A percentile compares a stretch with the other conserved stretches of the same genome.
Evolutionary conservation across 2,113 vertebrate genomes (phyloP).

Genomic region (Leucoraja erinaceus): DNA sequence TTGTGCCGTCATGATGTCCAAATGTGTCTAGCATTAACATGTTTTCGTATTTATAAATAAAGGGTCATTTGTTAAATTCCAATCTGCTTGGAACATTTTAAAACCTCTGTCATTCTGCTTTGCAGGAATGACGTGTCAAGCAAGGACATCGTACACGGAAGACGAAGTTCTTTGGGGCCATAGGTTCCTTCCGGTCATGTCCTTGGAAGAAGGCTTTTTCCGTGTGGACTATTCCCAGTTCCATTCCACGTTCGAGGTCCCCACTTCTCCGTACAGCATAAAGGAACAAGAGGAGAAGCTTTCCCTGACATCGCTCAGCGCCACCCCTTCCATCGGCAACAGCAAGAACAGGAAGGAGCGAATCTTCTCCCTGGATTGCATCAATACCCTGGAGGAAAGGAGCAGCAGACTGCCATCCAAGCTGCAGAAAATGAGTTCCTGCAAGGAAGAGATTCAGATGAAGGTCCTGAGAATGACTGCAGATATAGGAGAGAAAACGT

Average conservation of each 20-base stretch:
- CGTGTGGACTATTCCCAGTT: conserved; percentile 82
- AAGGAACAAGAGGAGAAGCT: conserved; percentile 77
- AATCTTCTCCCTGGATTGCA: conserved; percentile 60
- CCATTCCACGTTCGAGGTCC: conserved; percentile 76
- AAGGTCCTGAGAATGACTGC: conserved; percentile 50
- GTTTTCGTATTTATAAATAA: neutral
- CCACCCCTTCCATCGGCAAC: conserved; percentile 50
- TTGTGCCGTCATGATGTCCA: no score
- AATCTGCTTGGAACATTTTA: neutral
- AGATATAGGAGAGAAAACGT: conserved; percentile 58
- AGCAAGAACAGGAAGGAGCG: conserved; percentile 55
- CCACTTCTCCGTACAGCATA: conserved; percentile 71
- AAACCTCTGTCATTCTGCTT: neutral
- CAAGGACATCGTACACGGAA: conserved; percentile 79
- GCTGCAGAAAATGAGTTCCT: conserved; percentile 65
- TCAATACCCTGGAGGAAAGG: conserved; percentile 55
- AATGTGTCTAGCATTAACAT: neutral
- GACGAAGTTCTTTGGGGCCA: conserved; percentile 84
- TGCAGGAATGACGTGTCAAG: conserved; percentile 80
- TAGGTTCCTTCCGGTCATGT: conserved; percentile 81
- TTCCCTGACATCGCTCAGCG: conserved; percentile 53
- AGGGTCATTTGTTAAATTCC: neutral
- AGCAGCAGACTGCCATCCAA: conserved; percentile 60
- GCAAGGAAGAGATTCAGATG: conserved; percentile 59
- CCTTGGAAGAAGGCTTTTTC: conserved; percentile 82